A percentile compares a stretch with the other conserved stretches of the same genome.
Evolutionary conservation across 2,113 vertebrate species (phyloP).

Genomic region (Toxostoma redivivum): DNA sequence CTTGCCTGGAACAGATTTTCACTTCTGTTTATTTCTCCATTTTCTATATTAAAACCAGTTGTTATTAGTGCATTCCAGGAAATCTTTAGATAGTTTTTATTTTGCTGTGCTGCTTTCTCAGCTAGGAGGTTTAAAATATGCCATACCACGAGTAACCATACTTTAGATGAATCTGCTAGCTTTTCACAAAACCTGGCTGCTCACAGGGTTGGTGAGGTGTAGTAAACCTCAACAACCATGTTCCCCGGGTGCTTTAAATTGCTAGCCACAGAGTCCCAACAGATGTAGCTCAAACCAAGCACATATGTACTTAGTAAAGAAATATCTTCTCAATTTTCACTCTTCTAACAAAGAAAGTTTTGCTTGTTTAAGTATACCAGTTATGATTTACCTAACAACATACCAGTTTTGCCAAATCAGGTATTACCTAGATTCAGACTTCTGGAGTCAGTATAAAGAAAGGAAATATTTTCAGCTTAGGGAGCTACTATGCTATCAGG

Average conservation of each 20-base stretch:
- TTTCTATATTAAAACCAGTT: background rate
- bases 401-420: background rate
- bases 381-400: background rate
- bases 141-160: background rate
- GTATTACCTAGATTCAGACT: background rate
- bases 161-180: background rate
- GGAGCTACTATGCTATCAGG: background rate
- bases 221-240: background rate
- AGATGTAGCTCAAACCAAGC: background rate
- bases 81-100: background rate
- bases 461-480: background rate
- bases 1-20: background rate
- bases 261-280: background rate
- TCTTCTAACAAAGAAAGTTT: background rate
- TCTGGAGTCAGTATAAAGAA: background rate
- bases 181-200: background rate
- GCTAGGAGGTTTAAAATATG: background rate
- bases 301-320: background rate
- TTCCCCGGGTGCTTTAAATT: background rate
- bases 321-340: background rate
- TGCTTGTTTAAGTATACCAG: background rate
- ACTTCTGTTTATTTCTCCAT: background rate
- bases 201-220: background rate
- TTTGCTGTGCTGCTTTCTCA: background rate
- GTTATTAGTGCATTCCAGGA: background rate